Conservation (phyloP, 1,140 invertebrate genomes). For the Branchinecta lynchi region DNA sequence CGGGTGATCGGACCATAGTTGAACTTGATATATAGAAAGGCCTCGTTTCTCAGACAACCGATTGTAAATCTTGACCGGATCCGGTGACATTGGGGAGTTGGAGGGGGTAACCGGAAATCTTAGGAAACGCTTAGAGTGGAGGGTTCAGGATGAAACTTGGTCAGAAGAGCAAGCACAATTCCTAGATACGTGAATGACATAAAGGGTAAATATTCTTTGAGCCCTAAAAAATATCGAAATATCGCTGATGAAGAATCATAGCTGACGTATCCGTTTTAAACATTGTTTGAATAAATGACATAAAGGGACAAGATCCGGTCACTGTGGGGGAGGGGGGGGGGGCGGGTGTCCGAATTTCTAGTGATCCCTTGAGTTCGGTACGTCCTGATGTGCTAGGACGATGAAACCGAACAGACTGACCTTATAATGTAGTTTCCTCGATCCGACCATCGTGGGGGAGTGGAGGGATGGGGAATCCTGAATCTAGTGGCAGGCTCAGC, state of each 20-base stretch:
- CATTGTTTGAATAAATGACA: too few relatives aligned
- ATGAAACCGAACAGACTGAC: too few relatives aligned
- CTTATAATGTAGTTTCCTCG: too few relatives aligned
- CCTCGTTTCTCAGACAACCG: background rate
- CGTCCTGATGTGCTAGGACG: background rate
- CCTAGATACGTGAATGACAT: background rate
- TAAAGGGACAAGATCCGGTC: background rate
- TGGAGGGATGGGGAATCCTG: too few relatives aligned
- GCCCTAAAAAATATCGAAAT: too few relatives aligned
- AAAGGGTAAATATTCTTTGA: too few relatives aligned
- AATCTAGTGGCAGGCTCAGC: too few relatives aligned
- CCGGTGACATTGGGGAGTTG: slow-evolving; percentile 4
- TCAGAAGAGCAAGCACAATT: background rate
- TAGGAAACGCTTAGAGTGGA: slow-evolving; percentile 1
- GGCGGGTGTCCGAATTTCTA: too few relatives aligned
- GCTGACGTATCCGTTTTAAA: too few relatives aligned
- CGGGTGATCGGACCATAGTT: background rate
- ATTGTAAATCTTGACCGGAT: slow-evolving; percentile 6
- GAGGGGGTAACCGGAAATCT: background rate
- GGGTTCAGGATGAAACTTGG: slow-evolving; percentile 4
- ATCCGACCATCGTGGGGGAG: too few relatives aligned
- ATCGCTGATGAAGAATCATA: too few relatives aligned
- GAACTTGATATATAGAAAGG: slow-evolving; percentile 6
- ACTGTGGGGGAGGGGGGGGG: background rate
- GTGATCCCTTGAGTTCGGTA: background rate